phyloP scores from a whole-genome alignment of 1,140 invertebrate genomes.

The Euura lappo region DNA sequence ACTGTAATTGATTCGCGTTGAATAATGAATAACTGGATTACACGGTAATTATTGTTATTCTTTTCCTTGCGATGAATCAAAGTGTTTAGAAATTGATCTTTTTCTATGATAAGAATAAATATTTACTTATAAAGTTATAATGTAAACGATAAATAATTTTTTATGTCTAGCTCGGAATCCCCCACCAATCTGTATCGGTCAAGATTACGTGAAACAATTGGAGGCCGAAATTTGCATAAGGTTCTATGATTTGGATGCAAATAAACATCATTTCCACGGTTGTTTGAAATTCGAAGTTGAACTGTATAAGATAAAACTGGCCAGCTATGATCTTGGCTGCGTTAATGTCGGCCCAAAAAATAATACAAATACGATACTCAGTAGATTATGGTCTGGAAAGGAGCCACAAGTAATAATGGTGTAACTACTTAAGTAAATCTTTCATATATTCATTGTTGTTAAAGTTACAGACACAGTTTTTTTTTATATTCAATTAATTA shows the following conservation, averaged over 20 bases:
- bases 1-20: too few relatives aligned
- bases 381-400: conserved; percentile 14
- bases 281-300: conserved; percentile 35
- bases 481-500: not conserved
- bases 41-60: conserved; percentile 20
- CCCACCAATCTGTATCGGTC: conserved; percentile 42
- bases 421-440: conserved; percentile 14
- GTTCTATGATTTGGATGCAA: conserved; percentile 41
- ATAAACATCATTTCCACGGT: conserved; percentile 32
- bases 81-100: not conserved
- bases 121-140: too few relatives aligned
- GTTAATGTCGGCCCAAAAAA: conserved; percentile 30
- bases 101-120: too few relatives aligned
- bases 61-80: too few relatives aligned
- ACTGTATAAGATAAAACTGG: conserved; percentile 25
- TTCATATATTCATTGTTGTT: not conserved
- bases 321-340: conserved; percentile 34
- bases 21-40: not conserved
- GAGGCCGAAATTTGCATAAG: conserved; percentile 39
- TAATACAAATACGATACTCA: conserved; percentile 7
- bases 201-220: conserved; percentile 28
- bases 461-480: not conserved
- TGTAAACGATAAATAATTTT: conserved; percentile 1
- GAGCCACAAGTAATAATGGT: conserved; percentile 24
- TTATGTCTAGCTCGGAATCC: conserved; percentile 43